Conservation (phyloP, 2,113 vertebrate species). For the Helogale parvula region DNA sequence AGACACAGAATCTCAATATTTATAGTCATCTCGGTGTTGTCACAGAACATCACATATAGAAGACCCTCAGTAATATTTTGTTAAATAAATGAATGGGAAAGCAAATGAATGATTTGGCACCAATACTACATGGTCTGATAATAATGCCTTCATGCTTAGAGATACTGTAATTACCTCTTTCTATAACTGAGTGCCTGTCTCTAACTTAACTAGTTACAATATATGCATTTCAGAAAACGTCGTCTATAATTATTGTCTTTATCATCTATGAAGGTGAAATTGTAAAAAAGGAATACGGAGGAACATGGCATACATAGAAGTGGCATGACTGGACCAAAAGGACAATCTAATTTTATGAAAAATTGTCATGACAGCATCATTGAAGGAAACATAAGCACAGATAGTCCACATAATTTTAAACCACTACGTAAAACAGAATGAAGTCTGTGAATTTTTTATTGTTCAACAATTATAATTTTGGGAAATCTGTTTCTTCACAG, state of each 20-base stretch:
- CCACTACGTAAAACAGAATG: neutral
- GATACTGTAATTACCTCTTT: neutral
- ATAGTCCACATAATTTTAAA: slow-evolving; percentile 22
- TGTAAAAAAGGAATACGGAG: neutral
- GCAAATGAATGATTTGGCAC: neutral
- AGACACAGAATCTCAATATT: neutral
- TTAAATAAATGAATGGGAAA: slow-evolving; percentile 26
- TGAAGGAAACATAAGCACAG: neutral
- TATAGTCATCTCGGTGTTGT: neutral
- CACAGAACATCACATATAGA: neutral
- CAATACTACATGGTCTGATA: neutral
- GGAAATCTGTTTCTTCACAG: neutral
- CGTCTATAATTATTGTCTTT: neutral
- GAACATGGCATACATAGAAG: neutral
- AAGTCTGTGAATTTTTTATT: neutral
- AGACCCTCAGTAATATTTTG: neutral
- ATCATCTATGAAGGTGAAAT: neutral
- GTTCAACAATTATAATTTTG: neutral
- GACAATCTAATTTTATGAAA: slow-evolving; percentile 20
- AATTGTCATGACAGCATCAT: neutral
- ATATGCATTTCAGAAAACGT: neutral
- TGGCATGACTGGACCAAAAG: neutral
- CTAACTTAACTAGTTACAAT: neutral
- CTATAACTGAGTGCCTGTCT: neutral
- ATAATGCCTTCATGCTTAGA: neutral